A percentile compares a stretch with the other conserved stretches of the same genome.
phyloP scores from a whole-genome alignment of 2,888 invertebrate genomes.

The Tipula unca region DNA sequence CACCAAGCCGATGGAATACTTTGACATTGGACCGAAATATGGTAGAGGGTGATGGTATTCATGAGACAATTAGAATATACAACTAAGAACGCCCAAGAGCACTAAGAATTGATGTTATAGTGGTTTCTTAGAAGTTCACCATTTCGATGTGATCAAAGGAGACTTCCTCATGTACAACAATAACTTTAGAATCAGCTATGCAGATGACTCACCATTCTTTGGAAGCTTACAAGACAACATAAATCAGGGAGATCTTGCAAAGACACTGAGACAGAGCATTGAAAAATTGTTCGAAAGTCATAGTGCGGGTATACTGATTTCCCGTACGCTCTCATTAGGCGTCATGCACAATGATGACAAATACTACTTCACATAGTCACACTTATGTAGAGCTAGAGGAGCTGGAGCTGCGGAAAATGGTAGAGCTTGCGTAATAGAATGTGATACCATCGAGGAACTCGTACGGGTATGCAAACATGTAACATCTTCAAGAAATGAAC shows the following conservation, averaged over 20 bases:
- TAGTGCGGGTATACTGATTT: constrained; percentile 21
- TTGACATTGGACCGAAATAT: constrained; percentile 26
- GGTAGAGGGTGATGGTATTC: constrained; percentile 26
- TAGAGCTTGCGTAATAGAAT: too few species aligned
- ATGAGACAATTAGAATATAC: constrained; percentile 14
- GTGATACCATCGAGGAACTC: constrained; percentile 23
- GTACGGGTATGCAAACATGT: constrained; percentile 25
- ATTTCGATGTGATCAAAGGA: constrained; percentile 22
- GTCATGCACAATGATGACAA: constrained; percentile 24
- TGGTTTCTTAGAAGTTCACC: constrained; percentile 20
- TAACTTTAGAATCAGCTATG: constrained; percentile 22
- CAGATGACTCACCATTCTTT: constrained; percentile 19
- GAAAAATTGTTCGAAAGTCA: constrained; percentile 20
- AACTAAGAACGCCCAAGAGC: neutral
- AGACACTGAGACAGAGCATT: constrained; percentile 19
- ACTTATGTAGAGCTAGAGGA: constrained; percentile 29
- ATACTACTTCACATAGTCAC: constrained; percentile 28
- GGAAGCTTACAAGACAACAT: constrained; percentile 20
- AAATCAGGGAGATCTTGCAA: too few species aligned
- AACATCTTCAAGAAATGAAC: constrained; percentile 24
- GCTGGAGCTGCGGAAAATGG: constrained; percentile 21
- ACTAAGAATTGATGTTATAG: constrained; percentile 23
- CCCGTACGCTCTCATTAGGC: neutral
- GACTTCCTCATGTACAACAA: constrained; percentile 21
- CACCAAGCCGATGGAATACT: constrained; percentile 25